A percentile compares a stretch with the other conserved stretches of the same genome.
Conservation (phyloP, 2,797 vertebrate genomes). For the Amphiprion clarkii region DNA sequence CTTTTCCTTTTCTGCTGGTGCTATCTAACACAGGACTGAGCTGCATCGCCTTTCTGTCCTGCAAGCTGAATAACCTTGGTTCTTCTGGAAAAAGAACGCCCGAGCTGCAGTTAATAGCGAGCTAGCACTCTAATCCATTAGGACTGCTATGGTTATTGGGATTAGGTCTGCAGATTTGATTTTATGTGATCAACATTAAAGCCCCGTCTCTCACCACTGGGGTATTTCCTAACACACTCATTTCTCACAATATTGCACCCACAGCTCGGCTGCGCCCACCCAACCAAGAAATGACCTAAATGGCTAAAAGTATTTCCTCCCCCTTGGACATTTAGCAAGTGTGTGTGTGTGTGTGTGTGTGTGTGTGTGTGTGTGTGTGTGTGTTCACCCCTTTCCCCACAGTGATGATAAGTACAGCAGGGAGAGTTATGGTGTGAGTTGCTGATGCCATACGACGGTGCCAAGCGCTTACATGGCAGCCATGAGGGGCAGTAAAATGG, state of each 20-base stretch:
- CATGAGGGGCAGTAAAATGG: slow-evolving; percentile 61
- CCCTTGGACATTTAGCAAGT: slow-evolving; percentile 35
- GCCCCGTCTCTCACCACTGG: slow-evolving; percentile 37
- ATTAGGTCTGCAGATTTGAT: slow-evolving; percentile 67
- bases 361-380: slow-evolving; percentile 17
- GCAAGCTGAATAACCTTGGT: slow-evolving; percentile 58
- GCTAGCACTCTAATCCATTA: slow-evolving; percentile 76
- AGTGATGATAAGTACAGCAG: slow-evolving; percentile 44
- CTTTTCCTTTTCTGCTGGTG: slow-evolving; percentile 5
- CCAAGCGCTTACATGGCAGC: slow-evolving; percentile 58
- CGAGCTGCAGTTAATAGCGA: slow-evolving; percentile 64
- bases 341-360: slow-evolving; percentile 2
- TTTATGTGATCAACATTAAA: slow-evolving; percentile 71
- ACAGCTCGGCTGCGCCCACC: slow-evolving; percentile 46
- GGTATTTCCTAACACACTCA: slow-evolving; percentile 48
- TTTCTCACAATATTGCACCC: slow-evolving; percentile 56
- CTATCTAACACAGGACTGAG: background rate
- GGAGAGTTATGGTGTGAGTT: slow-evolving; percentile 39
- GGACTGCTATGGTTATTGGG: slow-evolving; percentile 68
- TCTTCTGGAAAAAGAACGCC: slow-evolving; percentile 32
- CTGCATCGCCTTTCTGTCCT: background rate
- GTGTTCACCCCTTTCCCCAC: slow-evolving; percentile 28
- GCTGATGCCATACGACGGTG: slow-evolving; percentile 54
- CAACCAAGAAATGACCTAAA: slow-evolving; percentile 63
- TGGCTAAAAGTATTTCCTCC: slow-evolving; percentile 50